Conservation (phyloP, 2,113 vertebrate species). For the Muntiacus reevesi region DNA sequence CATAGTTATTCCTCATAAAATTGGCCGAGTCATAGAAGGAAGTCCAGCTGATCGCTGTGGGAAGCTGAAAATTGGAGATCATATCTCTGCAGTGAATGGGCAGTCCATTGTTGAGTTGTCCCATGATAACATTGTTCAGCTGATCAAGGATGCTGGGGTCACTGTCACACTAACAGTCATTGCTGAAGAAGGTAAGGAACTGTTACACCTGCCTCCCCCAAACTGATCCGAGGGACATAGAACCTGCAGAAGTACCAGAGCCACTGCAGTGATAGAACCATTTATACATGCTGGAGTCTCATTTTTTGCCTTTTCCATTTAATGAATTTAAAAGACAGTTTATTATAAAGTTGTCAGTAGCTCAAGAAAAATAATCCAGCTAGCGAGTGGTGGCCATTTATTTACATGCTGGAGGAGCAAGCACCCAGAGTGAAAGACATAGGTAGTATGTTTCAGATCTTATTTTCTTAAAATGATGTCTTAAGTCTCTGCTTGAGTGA, state of each 20-base stretch:
- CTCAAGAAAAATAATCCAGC: background rate
- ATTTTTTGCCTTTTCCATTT: background rate
- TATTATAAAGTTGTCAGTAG: background rate
- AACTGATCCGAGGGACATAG: background rate
- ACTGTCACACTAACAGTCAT: slow-evolving; percentile 93
- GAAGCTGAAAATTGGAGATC: slow-evolving; percentile 93
- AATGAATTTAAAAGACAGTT: background rate
- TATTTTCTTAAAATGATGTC: slow-evolving; percentile 23
- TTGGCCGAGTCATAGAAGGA: slow-evolving; percentile 95
- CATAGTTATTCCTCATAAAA: slow-evolving; percentile 97
- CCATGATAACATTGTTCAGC: slow-evolving; percentile 95
- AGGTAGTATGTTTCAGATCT: background rate
- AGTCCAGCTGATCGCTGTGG: slow-evolving; percentile 95
- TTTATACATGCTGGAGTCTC: fast-evolving
- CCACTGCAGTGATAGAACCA: fast-evolving
- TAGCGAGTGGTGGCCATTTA: background rate
- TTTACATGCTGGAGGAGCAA: background rate
- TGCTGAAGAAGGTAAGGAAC: slow-evolving; percentile 91
- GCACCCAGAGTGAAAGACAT: background rate
- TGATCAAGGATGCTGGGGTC: slow-evolving; percentile 96
- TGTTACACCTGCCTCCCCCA: background rate
- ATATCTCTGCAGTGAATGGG: slow-evolving; percentile 95
- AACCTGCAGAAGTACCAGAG: background rate
- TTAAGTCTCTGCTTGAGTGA: background rate
- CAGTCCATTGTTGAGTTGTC: slow-evolving; percentile 94